Evolutionary conservation across 2,113 vertebrate genomes (phyloP).

Genomic region (Cathartes aura): DNA sequence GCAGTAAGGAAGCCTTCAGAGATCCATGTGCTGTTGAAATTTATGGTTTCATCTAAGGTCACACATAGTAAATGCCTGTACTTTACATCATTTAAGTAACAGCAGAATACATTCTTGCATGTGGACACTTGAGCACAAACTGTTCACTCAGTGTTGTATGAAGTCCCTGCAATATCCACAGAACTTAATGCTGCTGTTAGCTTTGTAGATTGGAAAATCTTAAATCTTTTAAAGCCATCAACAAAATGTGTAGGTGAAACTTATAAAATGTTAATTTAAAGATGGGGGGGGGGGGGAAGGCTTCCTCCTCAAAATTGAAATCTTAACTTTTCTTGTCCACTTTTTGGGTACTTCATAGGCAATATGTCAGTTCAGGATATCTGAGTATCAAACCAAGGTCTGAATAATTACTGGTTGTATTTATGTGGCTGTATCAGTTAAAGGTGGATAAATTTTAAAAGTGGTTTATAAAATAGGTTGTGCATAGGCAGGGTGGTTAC

Average conservation of each 20-base stretch:
- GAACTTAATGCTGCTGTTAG: background rate
- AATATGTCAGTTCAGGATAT: background rate
- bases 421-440: background rate
- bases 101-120: background rate
- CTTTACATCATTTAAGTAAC: background rate
- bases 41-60: constrained; percentile 56
- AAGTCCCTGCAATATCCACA: background rate
- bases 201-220: background rate
- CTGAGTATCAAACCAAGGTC: background rate
- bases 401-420: background rate
- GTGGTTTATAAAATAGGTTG: background rate
- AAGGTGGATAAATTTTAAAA: background rate
- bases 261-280: background rate
- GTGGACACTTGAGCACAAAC: background rate
- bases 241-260: background rate
- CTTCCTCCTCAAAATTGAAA: background rate
- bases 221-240: background rate
- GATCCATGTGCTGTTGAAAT: constrained; percentile 53
- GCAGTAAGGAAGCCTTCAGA: constrained; percentile 31
- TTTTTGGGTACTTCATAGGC: background rate
- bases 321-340: background rate
- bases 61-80: background rate
- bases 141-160: background rate
- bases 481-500: background rate
- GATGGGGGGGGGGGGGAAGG: background rate